Percentiles rank a stretch among this genome's conserved stretches.
Conservation (phyloP, 2,797 vertebrate genomes). For the Etheostoma perlongum region DNA sequence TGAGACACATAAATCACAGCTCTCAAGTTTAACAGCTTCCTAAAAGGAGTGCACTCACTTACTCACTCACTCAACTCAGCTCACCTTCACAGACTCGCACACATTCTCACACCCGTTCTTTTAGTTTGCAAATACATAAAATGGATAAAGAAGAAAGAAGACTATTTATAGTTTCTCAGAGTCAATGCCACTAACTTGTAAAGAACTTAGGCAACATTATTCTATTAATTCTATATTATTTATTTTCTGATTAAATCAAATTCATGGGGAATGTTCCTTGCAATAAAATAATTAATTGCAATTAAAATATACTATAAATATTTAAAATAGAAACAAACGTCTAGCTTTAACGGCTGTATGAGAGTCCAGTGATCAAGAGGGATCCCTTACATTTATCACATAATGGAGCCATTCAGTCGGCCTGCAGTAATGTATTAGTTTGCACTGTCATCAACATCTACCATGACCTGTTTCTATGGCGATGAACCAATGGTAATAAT, state of each 20-base stretch:
- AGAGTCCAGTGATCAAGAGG: neutral
- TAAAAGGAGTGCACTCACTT: slow-evolving; percentile 41
- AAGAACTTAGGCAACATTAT: neutral
- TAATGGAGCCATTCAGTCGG: slow-evolving; percentile 27
- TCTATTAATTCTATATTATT: neutral
- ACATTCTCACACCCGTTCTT: neutral
- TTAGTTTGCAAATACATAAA: neutral
- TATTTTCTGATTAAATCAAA: neutral
- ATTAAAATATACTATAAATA: neutral
- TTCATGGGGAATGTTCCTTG: neutral
- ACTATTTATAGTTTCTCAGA: neutral
- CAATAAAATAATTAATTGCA: too few relatives aligned
- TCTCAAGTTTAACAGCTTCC: slow-evolving; percentile 45
- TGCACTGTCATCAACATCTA: slow-evolving; percentile 25
- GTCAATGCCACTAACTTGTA: neutral
- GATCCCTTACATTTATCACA: slow-evolving; percentile 18
- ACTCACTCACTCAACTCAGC: neutral
- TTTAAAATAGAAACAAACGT: neutral
- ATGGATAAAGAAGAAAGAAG: neutral
- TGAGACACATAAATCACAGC: slow-evolving; percentile 62
- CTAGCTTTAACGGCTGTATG: neutral
- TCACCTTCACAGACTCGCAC: neutral
- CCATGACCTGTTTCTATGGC: slow-evolving; percentile 2
- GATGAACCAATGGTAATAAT: slow-evolving; percentile 20
- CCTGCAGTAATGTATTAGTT: slow-evolving; percentile 23